These are phyloP conservation scores for Enteromius radiatus DNA, from an alignment of 2,797 vertebrate species.

Conservation along the genomic window DNA sequence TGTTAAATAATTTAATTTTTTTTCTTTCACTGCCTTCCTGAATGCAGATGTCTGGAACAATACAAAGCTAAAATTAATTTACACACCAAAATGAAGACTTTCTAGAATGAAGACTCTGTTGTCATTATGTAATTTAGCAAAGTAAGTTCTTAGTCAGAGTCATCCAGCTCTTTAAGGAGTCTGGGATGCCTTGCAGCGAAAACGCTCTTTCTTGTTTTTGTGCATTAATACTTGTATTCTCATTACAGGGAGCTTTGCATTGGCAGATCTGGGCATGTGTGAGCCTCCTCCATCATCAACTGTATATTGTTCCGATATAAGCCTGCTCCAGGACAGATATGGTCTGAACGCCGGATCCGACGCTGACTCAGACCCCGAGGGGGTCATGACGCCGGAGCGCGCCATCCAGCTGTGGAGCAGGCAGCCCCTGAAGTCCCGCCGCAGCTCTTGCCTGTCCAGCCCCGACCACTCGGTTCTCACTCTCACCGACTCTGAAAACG, in stretches of 20 bases:
- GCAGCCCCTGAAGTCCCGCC: conserved; percentile 81
- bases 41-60: neutral
- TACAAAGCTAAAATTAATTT: conserved; percentile 5
- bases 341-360: conserved; percentile 82
- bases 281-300: conserved; percentile 83
- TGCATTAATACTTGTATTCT: conserved; percentile 19
- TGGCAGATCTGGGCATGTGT: conserved; percentile 86
- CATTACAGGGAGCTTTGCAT: conserved; percentile 78
- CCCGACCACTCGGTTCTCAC: conserved; percentile 88
- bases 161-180: neutral
- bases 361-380: conserved; percentile 84
- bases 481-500: conserved; percentile 88
- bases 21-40: neutral
- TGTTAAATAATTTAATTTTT: neutral
- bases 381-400: conserved; percentile 84
- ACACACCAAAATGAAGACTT: conserved; percentile 10
- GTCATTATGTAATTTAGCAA: conserved; percentile 11
- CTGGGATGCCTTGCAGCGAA: neutral
- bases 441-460: conserved; percentile 86
- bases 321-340: conserved; percentile 83
- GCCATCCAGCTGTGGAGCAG: conserved; percentile 85
- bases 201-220: neutral
- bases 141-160: neutral
- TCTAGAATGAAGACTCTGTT: conserved; percentile 9
- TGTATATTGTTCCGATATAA: conserved; percentile 84